Evolutionary conservation across 2,113 vertebrate species (phyloP).

Genomic region (Oncorhynchus kisutch): DNA sequence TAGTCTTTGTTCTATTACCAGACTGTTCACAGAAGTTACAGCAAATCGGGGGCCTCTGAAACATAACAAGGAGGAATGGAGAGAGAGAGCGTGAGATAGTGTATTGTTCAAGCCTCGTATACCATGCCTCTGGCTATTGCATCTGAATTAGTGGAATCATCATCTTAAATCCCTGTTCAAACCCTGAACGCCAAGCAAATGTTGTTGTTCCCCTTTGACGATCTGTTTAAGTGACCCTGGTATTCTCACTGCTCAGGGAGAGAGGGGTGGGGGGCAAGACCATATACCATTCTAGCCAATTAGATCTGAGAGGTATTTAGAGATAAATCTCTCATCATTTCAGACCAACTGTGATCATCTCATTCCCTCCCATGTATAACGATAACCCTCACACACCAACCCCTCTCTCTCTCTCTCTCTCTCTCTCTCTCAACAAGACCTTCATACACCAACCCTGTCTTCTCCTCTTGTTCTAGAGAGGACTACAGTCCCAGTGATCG

Average conservation of each 20-base stretch:
- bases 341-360: not conserved
- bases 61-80: not conserved
- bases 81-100: not conserved
- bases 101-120: not conserved
- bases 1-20: not conserved
- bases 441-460: no score
- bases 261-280: not conserved
- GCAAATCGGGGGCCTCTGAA: not conserved
- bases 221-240: not conserved
- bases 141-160: conserved; percentile 3
- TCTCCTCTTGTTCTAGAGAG: not conserved
- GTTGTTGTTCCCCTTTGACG: not conserved
- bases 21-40: not conserved
- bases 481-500: conserved; percentile 8
- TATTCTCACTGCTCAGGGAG: not conserved
- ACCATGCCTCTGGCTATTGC: not conserved
- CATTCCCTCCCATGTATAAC: conserved; percentile 33
- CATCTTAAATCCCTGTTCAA: conserved; percentile 4
- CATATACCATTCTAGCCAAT: conserved; percentile 15
- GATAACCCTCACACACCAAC: conserved; percentile 9
- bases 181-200: not conserved
- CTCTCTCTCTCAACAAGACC: no score
- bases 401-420: no score
- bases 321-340: conserved; percentile 42
- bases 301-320: conserved; percentile 31